Conservation (phyloP, 1,140 invertebrate genomes). For the Stenopsyche tienmushanensis region DNA sequence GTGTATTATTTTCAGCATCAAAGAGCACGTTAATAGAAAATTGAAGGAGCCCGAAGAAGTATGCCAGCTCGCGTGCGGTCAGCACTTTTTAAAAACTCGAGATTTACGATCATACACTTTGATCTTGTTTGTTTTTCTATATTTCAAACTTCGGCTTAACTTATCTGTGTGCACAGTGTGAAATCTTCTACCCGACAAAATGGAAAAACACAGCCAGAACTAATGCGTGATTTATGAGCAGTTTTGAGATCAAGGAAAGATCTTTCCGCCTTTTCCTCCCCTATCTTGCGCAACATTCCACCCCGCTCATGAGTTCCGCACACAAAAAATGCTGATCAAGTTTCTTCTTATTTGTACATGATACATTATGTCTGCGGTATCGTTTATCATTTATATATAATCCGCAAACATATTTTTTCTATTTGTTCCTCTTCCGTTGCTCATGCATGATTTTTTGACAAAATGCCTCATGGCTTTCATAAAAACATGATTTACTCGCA, state of each 20-base stretch:
- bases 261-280: neutral
- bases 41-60: neutral
- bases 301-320: neutral
- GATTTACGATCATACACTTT: conserved; percentile 37
- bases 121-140: conserved; percentile 39
- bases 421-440: conserved; percentile 2
- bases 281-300: neutral
- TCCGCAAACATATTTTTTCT: conserved; percentile 23
- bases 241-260: conserved; percentile 25
- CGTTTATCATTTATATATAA: conserved; percentile 30
- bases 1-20: conserved; percentile 27
- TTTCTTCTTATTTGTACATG: conserved; percentile 28
- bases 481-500: too few species aligned
- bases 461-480: too few species aligned
- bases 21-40: conserved; percentile 29
- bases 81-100: conserved; percentile 32
- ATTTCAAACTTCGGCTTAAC: conserved; percentile 39
- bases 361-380: conserved; percentile 28
- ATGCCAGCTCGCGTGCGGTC: conserved; percentile 22
- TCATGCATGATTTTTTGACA: conserved; percentile 18
- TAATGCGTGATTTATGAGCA: conserved; percentile 38
- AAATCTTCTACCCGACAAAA: conserved; percentile 33
- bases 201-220: conserved; percentile 15
- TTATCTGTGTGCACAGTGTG: conserved; percentile 35
- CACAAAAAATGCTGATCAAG: conserved; percentile 25